phyloP scores from a whole-genome alignment of 2,888 invertebrate species.

The Cephus nigrinus region DNA sequence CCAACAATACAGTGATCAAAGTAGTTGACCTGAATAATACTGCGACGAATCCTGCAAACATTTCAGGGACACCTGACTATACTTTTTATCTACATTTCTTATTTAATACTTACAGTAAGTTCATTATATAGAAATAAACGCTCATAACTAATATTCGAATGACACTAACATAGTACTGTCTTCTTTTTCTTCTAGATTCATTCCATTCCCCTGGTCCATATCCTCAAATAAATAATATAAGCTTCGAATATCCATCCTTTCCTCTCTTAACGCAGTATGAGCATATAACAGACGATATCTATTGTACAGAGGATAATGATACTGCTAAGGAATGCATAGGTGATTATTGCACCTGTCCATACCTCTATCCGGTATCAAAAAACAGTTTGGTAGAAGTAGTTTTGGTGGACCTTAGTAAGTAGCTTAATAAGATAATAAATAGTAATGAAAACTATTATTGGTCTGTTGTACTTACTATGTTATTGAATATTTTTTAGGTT shows the following conservation, averaged over 20 bases:
- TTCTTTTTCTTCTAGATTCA: slow-evolving; percentile 27
- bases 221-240: slow-evolving; percentile 65
- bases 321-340: slow-evolving; percentile 49
- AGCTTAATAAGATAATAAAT: background rate
- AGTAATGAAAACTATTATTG: background rate
- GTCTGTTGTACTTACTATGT: background rate
- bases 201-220: slow-evolving; percentile 41
- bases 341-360: slow-evolving; percentile 62
- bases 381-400: slow-evolving; percentile 63
- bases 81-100: slow-evolving; percentile 46
- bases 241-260: slow-evolving; percentile 57
- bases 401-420: slow-evolving; percentile 61
- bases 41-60: slow-evolving; percentile 17
- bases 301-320: slow-evolving; percentile 44
- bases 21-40: slow-evolving; percentile 41
- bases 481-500: slow-evolving; percentile 30
- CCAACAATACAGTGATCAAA: slow-evolving; percentile 37
- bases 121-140: background rate
- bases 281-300: slow-evolving; percentile 45
- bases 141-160: background rate
- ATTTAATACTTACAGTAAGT: slow-evolving; percentile 40
- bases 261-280: slow-evolving; percentile 63
- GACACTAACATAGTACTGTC: background rate
- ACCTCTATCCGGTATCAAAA: slow-evolving; percentile 48
- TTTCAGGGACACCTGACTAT: slow-evolving; percentile 37